Base-by-base conservation (phyloP, 1,140 invertebrate species). In the Zelostemma sp. region DNA sequence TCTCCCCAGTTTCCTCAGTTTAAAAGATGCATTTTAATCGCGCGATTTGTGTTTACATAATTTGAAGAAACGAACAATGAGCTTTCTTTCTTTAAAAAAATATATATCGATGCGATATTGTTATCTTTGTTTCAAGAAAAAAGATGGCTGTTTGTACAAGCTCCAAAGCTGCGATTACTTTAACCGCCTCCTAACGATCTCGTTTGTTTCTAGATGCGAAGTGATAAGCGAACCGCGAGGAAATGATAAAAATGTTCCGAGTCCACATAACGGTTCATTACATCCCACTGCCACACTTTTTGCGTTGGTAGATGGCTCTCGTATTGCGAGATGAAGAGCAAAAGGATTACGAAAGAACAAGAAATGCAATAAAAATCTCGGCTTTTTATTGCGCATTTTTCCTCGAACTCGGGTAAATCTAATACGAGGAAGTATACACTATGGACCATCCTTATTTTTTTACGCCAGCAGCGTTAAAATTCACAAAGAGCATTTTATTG, bases 211-310 rank as follows among this genome's bases (percentile, higher is more conserved):
- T 58, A 41, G 59, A 62, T 63, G 59, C 40, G 66, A 35, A 61
- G 51, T 57, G 56, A 72, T 72, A 64, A 67, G 66, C 76, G 70
- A 68, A 71, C 63, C 67, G 63, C 65, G 54, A 68, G 65, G 74
- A 73, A 73, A 80, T 75, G 73, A 78, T 74, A 78, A 80, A 80
- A 80, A 80, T 80, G 76, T 67, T 67, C 61, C 31, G 64, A 76
- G 74, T 67, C 74, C 70, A 73, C 58, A 58, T 80, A 81, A 81
- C 79, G 80, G 78, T 80, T 77, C 62, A 68, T 78, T 68, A 74
- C 71, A 81, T 80, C 80, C 80, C 80, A 82, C 81, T 83, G 80
- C 78, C 81, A 83, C 76, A 83, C 80, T 81, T 83, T 67, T 60
- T 56, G 51, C 56, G 49, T 67, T 72, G 48, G 55, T 58, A 63